Conservation (phyloP, 2,797 vertebrate genomes). For the Oryzias dopingdopingensis region DNA sequence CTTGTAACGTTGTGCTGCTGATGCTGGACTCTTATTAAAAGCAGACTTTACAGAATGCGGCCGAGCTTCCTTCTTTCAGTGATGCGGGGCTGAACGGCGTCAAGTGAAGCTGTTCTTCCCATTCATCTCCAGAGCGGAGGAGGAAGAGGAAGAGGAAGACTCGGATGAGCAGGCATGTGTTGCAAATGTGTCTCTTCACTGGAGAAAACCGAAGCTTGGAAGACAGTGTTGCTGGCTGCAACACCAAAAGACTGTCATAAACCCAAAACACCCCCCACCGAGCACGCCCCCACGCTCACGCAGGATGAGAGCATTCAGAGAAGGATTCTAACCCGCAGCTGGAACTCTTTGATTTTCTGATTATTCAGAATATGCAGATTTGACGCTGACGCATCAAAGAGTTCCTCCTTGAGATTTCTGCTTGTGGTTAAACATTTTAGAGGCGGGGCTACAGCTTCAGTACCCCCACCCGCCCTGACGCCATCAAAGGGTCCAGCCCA, state of each 20-base stretch:
- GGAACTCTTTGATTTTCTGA: too few species aligned
- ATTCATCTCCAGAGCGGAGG: slow-evolving; percentile 10
- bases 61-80: not conserved
- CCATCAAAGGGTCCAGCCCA: too few species aligned
- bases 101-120: not conserved
- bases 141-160: slow-evolving; percentile 3
- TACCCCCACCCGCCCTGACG: too few species aligned
- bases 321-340: too few species aligned
- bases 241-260: slow-evolving; percentile 73
- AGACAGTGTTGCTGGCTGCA: slow-evolving; percentile 68
- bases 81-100: not conserved
- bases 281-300: slow-evolving; percentile 7
- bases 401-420: too few species aligned
- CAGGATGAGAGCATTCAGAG: not conserved
- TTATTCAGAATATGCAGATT: too few species aligned
- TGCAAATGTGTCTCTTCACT: slow-evolving; percentile 67
- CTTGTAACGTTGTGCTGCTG: slow-evolving; percentile 61
- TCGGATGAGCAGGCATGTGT: slow-evolving; percentile 70
- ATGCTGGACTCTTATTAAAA: slow-evolving; percentile 72
- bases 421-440: too few species aligned
- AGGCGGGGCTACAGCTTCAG: too few species aligned
- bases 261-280: slow-evolving; percentile 44
- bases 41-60: slow-evolving; percentile 61
- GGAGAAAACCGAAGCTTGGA: slow-evolving; percentile 46
- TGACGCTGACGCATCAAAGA: too few species aligned